A percentile compares a stretch with the other conserved stretches of the same genome.
These are phyloP conservation scores for Tarsius wallacei DNA, from an alignment of 2,797 vertebrate genomes.

Conservation along the genomic window DNA sequence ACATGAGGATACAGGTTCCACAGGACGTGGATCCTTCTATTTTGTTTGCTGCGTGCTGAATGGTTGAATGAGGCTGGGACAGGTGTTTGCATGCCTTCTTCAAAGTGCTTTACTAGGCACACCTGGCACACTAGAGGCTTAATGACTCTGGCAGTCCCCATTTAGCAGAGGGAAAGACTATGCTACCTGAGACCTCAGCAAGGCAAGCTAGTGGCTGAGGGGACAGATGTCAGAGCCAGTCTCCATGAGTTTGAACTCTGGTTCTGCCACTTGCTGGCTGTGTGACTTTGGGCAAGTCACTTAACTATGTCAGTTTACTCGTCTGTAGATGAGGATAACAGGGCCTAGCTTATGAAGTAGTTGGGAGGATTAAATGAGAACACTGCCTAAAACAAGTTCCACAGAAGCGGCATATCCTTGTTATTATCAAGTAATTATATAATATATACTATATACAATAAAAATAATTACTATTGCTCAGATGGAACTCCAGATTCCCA, in stretches of 20 bases:
- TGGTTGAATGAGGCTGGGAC: neutral
- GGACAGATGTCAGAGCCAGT: neutral
- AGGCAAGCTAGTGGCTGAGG: neutral
- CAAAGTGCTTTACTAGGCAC: no score
- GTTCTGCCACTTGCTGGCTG: neutral
- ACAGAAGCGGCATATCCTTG: neutral
- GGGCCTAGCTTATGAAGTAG: neutral
- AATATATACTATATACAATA: neutral
- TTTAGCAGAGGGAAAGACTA: neutral
- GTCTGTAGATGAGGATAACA: neutral
- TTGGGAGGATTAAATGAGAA: neutral
- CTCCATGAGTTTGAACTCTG: neutral
- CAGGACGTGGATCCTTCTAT: neutral
- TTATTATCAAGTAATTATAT: neutral
- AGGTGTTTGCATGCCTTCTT: no score
- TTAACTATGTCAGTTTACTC: neutral
- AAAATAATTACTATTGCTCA: neutral
- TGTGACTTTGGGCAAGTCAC: neutral
- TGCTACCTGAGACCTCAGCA: neutral
- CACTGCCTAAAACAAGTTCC: neutral
- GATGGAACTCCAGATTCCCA: neutral
- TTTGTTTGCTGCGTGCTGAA: neutral
- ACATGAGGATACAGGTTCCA: neutral
- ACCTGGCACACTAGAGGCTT: neutral
- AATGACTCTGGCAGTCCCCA: neutral